Evolutionary conservation across 2,888 invertebrate species (phyloP).

Genomic region (Toxonevra muliebris): DNA sequence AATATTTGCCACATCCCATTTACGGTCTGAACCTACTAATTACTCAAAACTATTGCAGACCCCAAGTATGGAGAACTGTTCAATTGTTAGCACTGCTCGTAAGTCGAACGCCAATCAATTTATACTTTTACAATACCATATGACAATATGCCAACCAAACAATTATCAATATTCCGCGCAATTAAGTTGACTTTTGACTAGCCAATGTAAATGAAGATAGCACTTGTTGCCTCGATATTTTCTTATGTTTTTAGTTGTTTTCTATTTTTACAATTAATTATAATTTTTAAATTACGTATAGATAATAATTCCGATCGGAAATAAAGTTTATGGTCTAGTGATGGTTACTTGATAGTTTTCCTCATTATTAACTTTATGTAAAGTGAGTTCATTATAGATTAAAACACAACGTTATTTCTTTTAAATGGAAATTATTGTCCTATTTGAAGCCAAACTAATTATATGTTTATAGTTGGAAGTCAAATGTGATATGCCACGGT

Average conservation of each 20-base stretch:
- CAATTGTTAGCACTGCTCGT: conserved; percentile 21
- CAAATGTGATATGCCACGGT: neutral
- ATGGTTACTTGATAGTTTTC: no score
- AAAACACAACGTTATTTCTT: no score
- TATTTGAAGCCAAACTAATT: no score
- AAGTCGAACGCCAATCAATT: conserved; percentile 43
- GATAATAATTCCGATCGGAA: conserved; percentile 48
- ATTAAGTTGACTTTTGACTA: conserved; percentile 40
- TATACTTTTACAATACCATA: conserved; percentile 32
- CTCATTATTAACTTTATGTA: no score
- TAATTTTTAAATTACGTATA: conserved; percentile 26
- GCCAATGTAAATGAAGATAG: conserved; percentile 2
- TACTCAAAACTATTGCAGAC: no score
- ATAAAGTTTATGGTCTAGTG: conserved; percentile 40
- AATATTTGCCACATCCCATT: no score
- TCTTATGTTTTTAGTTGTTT: conserved; percentile 11
- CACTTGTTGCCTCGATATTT: conserved; percentile 21
- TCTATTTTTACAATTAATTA: conserved; percentile 20
- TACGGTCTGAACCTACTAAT: no score
- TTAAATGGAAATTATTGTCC: no score
- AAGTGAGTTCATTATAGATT: no score
- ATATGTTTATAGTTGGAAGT: neutral
- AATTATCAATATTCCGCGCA: conserved; percentile 20
- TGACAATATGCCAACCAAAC: conserved; percentile 6
- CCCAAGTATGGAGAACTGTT: neutral